phyloP scores from a whole-genome alignment of 2,888 invertebrate species.

The Chirona hameri region DNA sequence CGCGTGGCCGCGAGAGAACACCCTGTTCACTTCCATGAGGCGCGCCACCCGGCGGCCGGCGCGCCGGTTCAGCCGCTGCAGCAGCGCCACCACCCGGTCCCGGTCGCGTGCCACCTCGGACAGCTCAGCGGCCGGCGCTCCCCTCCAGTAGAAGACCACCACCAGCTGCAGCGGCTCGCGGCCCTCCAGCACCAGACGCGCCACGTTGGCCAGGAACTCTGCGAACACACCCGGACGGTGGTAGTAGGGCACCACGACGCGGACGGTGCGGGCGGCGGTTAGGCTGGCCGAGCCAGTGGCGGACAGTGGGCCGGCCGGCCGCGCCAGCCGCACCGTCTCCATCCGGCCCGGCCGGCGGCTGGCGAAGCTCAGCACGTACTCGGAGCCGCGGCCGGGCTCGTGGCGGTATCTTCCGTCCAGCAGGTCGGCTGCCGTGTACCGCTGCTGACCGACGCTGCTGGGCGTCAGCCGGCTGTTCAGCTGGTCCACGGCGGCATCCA shows the following conservation, averaged over 20 bases:
- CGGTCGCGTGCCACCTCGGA: background rate
- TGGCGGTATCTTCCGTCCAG: background rate
- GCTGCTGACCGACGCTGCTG: background rate
- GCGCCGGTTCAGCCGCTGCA: background rate
- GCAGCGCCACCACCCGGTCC: background rate
- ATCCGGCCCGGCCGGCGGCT: background rate
- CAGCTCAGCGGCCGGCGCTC: background rate
- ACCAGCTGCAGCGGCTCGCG: background rate
- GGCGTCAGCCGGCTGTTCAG: background rate
- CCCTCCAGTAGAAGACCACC: background rate
- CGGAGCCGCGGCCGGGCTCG: background rate
- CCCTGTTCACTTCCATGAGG: background rate
- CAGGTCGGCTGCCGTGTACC: background rate
- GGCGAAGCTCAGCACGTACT: background rate
- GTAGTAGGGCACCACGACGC: background rate
- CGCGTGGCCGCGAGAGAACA: slow-evolving; percentile 11
- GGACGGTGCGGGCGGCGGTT: background rate
- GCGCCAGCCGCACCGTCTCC: background rate
- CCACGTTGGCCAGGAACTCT: background rate
- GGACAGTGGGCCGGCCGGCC: background rate
- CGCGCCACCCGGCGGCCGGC: background rate
- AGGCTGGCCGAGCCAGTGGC: background rate
- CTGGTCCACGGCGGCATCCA: too few relatives aligned
- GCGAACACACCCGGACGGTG: background rate
- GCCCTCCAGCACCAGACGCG: background rate